Evolutionary conservation across 1,140 invertebrate genomes (phyloP), one percentile per base, ranked within the genome.

Genomic region (Panonychus citri): DNA sequence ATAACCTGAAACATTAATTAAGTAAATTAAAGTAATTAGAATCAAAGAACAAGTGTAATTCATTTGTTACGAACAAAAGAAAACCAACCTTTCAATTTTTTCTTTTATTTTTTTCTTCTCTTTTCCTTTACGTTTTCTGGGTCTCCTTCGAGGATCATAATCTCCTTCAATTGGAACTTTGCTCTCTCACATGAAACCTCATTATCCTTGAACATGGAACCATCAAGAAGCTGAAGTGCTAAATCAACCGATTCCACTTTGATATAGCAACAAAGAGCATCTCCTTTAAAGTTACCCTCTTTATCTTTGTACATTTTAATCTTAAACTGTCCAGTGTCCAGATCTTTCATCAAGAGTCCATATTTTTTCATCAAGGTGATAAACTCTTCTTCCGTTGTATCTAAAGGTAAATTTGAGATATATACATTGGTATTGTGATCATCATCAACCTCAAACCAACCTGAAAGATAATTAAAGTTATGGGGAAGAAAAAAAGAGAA

Each of bases 371-470:
- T 95, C 13, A 96, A 68, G 66, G 88, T 82, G 10, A 83, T 76
- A 71, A 91, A 83, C 59, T 93, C 80, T 25, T 76, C 70, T 65
- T 94, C 80, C 0, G 81, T 91, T 40, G 89, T 81, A 64, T 93
- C 84, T 51, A 77, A 61, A 1, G 94, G 93, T 58, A 99, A 74
- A 67, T 90, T 87, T 8, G 81, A 81, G 1, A 98, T 88, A 74
- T 99, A 99, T 1, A 99, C 89, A 70, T 94, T 93, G 1, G 87
- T 93, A 64, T 94, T 96, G 63, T 84, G 81, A n/a, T 81, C 75
- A 52, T 91, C 83, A 62, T 90, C 81, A 17, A 89, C 70, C 48
- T 97, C 82, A 74, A 98, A 96, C 95, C 94, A 98, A 57, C 80
- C 75, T n/a, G 30, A n/a, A n/a, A n/a, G n/a, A n/a, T n/a, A n/a